Base-by-base conservation (phyloP, 2,888 invertebrate species). In the Aethes cnicana region DNA sequence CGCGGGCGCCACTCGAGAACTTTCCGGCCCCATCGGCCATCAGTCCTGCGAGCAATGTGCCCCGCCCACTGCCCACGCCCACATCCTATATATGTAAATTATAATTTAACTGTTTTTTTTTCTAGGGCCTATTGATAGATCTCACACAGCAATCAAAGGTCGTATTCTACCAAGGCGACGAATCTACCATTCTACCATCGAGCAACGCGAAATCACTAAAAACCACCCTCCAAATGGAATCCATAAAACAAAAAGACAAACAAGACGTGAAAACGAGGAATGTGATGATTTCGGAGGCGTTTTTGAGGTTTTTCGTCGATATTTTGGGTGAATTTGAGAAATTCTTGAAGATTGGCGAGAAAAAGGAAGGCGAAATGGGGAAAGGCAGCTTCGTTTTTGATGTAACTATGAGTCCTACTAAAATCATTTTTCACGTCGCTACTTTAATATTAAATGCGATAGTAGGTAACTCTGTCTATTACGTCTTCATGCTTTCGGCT, bases 251-350 rank as follows among this genome's bases (percentile, higher is more conserved):
- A 43, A 74, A 72, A 39, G 79, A 81, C 48, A 72, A 65, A 0
- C 63, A 61, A 0, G 90, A 90, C 53, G 91, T 90, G 0, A 81
- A 77, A 47, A 91, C 92, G 0, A 84, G 93, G n/a, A 94, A 94
- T 59, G 92, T 95, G 20, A 91, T 95, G 77, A 92, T 96, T 9
- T 93, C 94, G 0, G 96, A 96, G 71, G 94, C 95, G 0, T 95
- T 96, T 66, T 77, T 95, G 17, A 83, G 95, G 50, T 93, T 95
- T 66, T 96, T 96, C 71, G 93, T 96, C 1, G 94, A 95, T 63
- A 91, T 94, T 4, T 77, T 95, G 55, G 95, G 94, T 0, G 94
- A 95, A 67, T 95, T 94, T 81, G 92, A 73, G 92, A 86, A 72
- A 75, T 94, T 66, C 68, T 90, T 69, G 79, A 79, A 66, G 0